Conservation (phyloP, 37 sponge, comb jelly and placozoan species). For the Bolinopsis microptera region DNA sequence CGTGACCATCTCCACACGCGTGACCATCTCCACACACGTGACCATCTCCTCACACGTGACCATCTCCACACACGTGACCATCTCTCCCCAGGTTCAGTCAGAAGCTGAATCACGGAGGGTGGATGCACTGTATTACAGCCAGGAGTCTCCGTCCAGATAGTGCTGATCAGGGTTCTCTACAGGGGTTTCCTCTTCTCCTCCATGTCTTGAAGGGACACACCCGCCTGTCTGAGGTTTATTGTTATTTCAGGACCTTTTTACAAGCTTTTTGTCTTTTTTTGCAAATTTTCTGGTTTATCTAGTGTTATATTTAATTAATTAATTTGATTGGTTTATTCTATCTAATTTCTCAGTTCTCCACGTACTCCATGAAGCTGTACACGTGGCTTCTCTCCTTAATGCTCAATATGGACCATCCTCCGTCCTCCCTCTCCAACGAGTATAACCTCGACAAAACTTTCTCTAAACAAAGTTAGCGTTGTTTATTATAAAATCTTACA, state of each 20-base stretch:
- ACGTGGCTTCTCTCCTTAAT: constrained; percentile 54
- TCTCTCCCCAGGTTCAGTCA: constrained; percentile 16
- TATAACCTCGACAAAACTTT: constrained; percentile 19
- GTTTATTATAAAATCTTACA: not conserved
- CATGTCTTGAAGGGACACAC: constrained; percentile 55
- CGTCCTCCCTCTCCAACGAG: not conserved
- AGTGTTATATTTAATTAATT: too few relatives aligned
- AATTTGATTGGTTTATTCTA: not conserved
- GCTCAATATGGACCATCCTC: constrained; percentile 34
- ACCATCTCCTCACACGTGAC: too few relatives aligned
- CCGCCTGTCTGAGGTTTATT: constrained; percentile 36
- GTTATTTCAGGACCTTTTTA: not conserved
- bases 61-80: too few relatives aligned
- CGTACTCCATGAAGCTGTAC: constrained; percentile 34
- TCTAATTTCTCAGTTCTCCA: not conserved
- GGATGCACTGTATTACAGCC: not conserved
- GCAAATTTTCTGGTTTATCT: too few relatives aligned
- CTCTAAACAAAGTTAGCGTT: constrained; percentile 1
- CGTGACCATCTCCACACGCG: too few relatives aligned
- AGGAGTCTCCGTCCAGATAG: not conserved
- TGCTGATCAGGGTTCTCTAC: not conserved
- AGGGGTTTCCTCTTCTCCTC: constrained; percentile 34
- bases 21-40: too few relatives aligned
- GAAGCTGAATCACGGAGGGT: constrained; percentile 47
- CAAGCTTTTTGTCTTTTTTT: too few relatives aligned